These are phyloP conservation scores for Chrysocyon brachyurus DNA, from an alignment of 2,797 vertebrate species.

Conservation along the genomic window DNA sequence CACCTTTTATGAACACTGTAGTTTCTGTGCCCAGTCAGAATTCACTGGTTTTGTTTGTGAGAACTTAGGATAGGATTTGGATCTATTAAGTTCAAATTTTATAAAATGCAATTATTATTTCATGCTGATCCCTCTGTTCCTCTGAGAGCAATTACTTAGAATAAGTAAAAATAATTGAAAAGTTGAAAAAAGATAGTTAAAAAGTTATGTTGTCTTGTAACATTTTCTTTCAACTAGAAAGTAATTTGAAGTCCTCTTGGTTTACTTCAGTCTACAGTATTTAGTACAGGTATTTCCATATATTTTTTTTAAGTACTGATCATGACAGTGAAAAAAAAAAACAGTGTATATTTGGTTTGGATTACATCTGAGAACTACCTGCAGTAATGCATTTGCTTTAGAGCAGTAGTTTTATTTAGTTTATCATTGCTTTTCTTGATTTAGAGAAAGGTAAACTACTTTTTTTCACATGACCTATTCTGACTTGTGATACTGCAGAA, in stretches of 20 bases:
- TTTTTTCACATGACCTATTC: slow-evolving; percentile 79
- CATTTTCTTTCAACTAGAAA: slow-evolving; percentile 21
- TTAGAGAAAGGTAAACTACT: slow-evolving; percentile 78
- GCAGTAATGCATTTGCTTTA: slow-evolving; percentile 68
- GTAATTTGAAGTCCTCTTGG: slow-evolving; percentile 57
- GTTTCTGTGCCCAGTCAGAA: slow-evolving; percentile 39
- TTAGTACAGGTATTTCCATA: slow-evolving; percentile 57
- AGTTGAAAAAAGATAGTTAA: slow-evolving; percentile 24
- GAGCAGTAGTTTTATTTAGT: slow-evolving; percentile 79
- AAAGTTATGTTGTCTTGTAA: slow-evolving; percentile 22
- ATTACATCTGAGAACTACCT: slow-evolving; percentile 78
- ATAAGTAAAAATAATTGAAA: slow-evolving; percentile 55
- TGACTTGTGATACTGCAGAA: neutral
- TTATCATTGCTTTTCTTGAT: slow-evolving; percentile 62
- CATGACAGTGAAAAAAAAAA: slow-evolving; percentile 80
- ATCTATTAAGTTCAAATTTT: slow-evolving; percentile 51
- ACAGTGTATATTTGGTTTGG: slow-evolving; percentile 70
- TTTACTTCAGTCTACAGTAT: slow-evolving; percentile 47
- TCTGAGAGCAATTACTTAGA: slow-evolving; percentile 51
- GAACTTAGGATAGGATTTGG: slow-evolving; percentile 50
- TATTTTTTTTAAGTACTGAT: slow-evolving; percentile 75
- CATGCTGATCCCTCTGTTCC: neutral
- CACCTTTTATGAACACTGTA: neutral
- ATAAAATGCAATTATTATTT: slow-evolving; percentile 18
- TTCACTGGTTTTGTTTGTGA: neutral